Evolutionary conservation across 2,797 vertebrate species (phyloP).

Genomic region (Allobates femoralis): DNA sequence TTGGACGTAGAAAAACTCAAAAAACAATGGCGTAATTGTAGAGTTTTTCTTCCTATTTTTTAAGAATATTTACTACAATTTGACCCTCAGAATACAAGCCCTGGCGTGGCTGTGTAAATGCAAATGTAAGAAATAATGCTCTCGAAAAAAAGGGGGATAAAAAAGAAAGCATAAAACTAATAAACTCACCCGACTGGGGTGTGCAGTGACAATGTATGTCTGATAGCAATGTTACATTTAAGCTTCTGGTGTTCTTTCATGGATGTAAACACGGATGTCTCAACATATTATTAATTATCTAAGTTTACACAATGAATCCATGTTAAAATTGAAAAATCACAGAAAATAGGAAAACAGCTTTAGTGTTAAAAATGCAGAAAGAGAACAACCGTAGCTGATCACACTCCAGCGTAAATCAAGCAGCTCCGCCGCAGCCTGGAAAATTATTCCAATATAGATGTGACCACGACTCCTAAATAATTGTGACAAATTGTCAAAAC

Average conservation of each 20-base stretch:
- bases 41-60: too few relatives aligned
- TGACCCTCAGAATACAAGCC: too few relatives aligned
- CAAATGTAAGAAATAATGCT: too few relatives aligned
- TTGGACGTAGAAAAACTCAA: too few relatives aligned
- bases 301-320: not conserved
- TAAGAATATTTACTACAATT: too few relatives aligned
- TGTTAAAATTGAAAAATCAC: not conserved
- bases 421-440: not conserved
- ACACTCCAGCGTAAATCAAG: not conserved
- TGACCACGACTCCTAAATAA: conserved; percentile 29
- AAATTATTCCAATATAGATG: conserved; percentile 23
- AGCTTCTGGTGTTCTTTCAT: not conserved
- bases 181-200: not conserved
- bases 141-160: too few relatives aligned
- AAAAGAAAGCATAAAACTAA: too few relatives aligned
- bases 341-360: not conserved
- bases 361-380: conserved; percentile 5
- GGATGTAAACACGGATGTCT: not conserved
- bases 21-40: too few relatives aligned
- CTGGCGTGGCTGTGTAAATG: too few relatives aligned
- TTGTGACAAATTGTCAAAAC: conserved; percentile 45
- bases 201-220: not conserved
- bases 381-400: not conserved
- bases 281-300: not conserved
- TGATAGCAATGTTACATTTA: not conserved